Base-by-base conservation (phyloP, 2,113 vertebrate genomes). In the Actenoides hombroni region DNA sequence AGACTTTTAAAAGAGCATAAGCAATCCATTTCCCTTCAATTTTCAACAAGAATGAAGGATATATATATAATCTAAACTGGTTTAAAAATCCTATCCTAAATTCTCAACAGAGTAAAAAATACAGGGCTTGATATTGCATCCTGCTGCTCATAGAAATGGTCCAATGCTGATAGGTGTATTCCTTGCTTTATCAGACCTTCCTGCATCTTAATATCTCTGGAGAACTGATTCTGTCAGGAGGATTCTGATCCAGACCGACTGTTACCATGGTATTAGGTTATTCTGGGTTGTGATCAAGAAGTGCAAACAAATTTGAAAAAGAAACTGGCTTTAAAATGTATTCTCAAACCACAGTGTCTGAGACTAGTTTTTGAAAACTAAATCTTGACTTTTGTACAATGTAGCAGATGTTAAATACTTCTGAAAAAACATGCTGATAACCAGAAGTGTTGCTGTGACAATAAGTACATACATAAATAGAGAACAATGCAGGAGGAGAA, bases 211-310 rank as follows among this genome's bases (percentile, higher is more conserved):
- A 81, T 83, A 90, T 94, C 92, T 96, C 92, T 46, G 18, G 85
- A 92, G 90, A 97, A 93, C 76, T 68, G 85, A 83, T 90, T 96
- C 90, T 88, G 92, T 86, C 76, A 78, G 79, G 60, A 94, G 68
- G 73, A 94, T 96, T 94, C 60, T 90, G 91, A 95, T 96, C 86
- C 64, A 70, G 76, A 77, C 76, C 0, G 12, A 75, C 76, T 81
- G 88, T 94, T 96, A 83, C 90, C 85, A 92, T 90, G 83, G 85
- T 68, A 60, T 95, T 94, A 83, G 37, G 42, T 90, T 94, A 95
- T 95, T 96, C 83, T 81, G 54, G 76, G 83, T 60, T 88, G 11
- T 63, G 76, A 94, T 96, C 71, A 93, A 90, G 87, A 74, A 90
- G 7, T 92, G 44, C 54, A 88, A 94, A 93, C 79, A 94, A 92